phyloP scores from a whole-genome alignment of 2,888 invertebrate genomes.

The Torymus aiolomorphi region DNA sequence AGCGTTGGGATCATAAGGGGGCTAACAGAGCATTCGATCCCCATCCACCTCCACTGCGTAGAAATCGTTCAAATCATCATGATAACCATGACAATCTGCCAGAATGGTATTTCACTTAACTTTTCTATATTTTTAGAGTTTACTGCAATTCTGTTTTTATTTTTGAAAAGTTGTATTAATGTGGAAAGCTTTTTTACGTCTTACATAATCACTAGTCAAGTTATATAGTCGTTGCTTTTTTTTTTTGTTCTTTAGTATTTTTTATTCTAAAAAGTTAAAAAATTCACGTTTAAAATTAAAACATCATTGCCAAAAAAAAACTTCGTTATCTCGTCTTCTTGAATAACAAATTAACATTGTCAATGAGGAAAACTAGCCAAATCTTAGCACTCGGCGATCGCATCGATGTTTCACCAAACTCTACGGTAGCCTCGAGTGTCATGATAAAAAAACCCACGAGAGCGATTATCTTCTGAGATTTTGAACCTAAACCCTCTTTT shows the following conservation, averaged over 20 bases:
- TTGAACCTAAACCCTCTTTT: neutral
- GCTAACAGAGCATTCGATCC: slow-evolving; percentile 72
- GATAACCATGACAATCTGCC: slow-evolving; percentile 77
- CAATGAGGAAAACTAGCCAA: slow-evolving; percentile 62
- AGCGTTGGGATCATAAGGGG: slow-evolving; percentile 73
- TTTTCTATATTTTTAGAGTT: slow-evolving; percentile 34
- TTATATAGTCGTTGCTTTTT: too few relatives aligned
- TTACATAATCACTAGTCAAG: too few relatives aligned
- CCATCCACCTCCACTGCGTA: slow-evolving; percentile 71
- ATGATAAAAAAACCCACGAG: slow-evolving; percentile 57
- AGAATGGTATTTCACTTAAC: slow-evolving; percentile 74
- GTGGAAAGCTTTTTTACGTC: too few relatives aligned
- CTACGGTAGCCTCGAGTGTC: slow-evolving; percentile 58
- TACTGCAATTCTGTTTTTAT: neutral
- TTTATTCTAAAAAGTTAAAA: too few relatives aligned
- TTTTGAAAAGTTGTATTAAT: too few relatives aligned
- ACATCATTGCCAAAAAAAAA: too few relatives aligned
- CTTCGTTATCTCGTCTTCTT: too few relatives aligned
- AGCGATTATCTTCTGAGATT: slow-evolving; percentile 60
- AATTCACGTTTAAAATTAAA: too few relatives aligned
- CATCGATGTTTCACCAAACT: slow-evolving; percentile 42
- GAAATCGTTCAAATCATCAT: slow-evolving; percentile 73
- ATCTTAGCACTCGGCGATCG: slow-evolving; percentile 60
- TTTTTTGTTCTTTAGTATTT: too few relatives aligned
- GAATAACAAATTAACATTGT: slow-evolving; percentile 7